These are phyloP conservation scores for Dendrolimus punctatus DNA, from an alignment of 1,140 invertebrate genomes.

Conservation along the genomic window DNA sequence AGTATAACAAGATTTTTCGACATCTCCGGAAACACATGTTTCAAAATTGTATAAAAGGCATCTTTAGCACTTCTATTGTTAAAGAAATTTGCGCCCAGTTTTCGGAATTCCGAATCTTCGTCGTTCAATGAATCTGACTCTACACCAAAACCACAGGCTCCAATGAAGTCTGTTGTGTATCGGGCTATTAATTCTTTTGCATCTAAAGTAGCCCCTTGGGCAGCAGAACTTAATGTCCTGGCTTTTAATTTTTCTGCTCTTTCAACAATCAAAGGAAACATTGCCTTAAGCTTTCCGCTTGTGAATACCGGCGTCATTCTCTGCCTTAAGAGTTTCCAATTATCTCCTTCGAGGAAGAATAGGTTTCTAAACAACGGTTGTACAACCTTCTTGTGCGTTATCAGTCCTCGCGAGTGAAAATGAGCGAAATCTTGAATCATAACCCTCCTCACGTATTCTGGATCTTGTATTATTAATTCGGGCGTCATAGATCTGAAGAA, in stretches of 20 bases:
- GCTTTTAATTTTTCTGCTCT: slow-evolving; percentile 40
- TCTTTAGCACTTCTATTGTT: slow-evolving; percentile 10
- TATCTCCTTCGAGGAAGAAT: slow-evolving; percentile 40
- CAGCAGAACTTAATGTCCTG: slow-evolving; percentile 19
- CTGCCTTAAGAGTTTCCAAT: slow-evolving; percentile 71
- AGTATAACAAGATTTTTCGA: slow-evolving; percentile 27
- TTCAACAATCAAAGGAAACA: slow-evolving; percentile 64
- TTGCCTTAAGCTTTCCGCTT: slow-evolving; percentile 71
- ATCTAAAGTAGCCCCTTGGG: slow-evolving; percentile 29
- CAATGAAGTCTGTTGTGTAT: slow-evolving; percentile 70
- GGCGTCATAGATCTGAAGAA: slow-evolving; percentile 42
- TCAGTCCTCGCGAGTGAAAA: slow-evolving; percentile 52
- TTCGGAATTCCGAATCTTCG: slow-evolving; percentile 45
- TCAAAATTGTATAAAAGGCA: slow-evolving; percentile 17
- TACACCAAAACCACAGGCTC: slow-evolving; percentile 60
- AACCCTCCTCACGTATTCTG: slow-evolving; percentile 71
- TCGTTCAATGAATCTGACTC: slow-evolving; percentile 46
- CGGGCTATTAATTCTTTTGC: slow-evolving; percentile 60
- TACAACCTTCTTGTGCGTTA: slow-evolving; percentile 24
- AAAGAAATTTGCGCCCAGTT: slow-evolving; percentile 49
- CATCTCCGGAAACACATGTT: slow-evolving; percentile 28
- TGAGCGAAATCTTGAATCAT: slow-evolving; percentile 72
- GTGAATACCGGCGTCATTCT: slow-evolving; percentile 75
- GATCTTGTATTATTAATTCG: slow-evolving; percentile 69
- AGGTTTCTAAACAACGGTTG: slow-evolving; percentile 41